These are phyloP conservation scores for Epinephelus moara DNA, from an alignment of 2,113 vertebrate species.

Conservation along the genomic window DNA sequence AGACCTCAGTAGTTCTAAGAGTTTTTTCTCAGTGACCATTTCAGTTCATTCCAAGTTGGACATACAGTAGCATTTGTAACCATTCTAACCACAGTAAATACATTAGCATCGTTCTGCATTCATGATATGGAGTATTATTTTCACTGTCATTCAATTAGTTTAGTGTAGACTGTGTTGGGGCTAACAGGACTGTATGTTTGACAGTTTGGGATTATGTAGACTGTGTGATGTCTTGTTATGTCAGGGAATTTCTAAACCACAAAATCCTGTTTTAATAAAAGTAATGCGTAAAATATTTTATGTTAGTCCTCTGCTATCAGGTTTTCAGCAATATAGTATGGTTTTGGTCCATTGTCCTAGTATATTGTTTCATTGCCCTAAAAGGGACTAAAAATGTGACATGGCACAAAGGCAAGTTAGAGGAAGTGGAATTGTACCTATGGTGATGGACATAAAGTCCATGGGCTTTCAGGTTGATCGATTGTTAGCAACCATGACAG, in stretches of 20 bases:
- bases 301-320: neutral
- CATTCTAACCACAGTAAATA: slow-evolving; percentile 2
- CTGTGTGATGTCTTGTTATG: neutral
- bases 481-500: neutral
- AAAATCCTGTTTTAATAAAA: neutral
- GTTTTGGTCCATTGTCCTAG: neutral
- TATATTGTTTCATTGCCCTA: slow-evolving; percentile 10
- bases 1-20: neutral
- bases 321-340: neutral
- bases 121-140: neutral
- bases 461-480: neutral
- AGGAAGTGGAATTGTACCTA: neutral
- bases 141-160: slow-evolving; percentile 10
- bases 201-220: neutral
- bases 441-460: neutral
- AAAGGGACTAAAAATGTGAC: slow-evolving; percentile 15
- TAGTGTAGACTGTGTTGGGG: neutral
- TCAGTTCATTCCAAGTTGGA: neutral
- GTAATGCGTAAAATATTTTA: neutral
- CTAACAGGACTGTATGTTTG: neutral
- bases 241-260: neutral
- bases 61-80: slow-evolving; percentile 1
- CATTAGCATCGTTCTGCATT: slow-evolving; percentile 31
- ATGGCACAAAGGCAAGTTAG: neutral
- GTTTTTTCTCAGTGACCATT: neutral